phyloP scores from a whole-genome alignment of 2,797 vertebrate species.

The Limnodromus scolopaceus region DNA sequence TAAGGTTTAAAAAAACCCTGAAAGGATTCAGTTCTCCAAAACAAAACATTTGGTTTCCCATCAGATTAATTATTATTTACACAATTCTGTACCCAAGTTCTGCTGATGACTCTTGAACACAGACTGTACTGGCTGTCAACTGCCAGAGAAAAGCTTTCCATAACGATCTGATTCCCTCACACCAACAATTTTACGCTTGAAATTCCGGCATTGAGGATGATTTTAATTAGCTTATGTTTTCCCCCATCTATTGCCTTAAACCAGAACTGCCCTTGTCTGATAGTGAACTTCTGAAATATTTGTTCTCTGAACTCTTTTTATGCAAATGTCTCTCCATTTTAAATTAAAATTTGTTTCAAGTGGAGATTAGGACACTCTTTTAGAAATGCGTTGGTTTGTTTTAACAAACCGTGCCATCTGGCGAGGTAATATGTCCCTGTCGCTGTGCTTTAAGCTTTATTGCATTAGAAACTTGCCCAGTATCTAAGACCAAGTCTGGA shows the following conservation, averaged over 20 bases:
- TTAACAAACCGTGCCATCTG: conserved; percentile 42
- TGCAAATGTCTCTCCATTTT: neutral
- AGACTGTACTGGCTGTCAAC: neutral
- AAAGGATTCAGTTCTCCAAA: neutral
- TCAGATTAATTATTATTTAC: neutral
- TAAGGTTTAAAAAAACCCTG: neutral
- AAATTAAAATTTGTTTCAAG: conserved; percentile 30
- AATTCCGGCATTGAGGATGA: neutral
- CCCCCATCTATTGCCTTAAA: neutral
- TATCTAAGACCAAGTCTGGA: neutral
- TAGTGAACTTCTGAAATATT: neutral
- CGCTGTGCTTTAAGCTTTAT: conserved; percentile 11
- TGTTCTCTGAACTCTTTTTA: neutral
- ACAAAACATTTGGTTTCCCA: neutral
- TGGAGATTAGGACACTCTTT: conserved; percentile 9
- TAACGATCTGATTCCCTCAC: neutral
- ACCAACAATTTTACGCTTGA: neutral
- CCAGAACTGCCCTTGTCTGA: neutral
- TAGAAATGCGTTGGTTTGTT: conserved; percentile 15
- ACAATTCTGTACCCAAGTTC: neutral
- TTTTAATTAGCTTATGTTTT: neutral
- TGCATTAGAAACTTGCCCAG: neutral
- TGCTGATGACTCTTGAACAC: neutral
- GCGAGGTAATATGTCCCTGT: neutral
- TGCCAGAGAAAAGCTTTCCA: neutral